Base-by-base conservation (phyloP, 2,888 invertebrate species). In the Tipula lateralis region DNA sequence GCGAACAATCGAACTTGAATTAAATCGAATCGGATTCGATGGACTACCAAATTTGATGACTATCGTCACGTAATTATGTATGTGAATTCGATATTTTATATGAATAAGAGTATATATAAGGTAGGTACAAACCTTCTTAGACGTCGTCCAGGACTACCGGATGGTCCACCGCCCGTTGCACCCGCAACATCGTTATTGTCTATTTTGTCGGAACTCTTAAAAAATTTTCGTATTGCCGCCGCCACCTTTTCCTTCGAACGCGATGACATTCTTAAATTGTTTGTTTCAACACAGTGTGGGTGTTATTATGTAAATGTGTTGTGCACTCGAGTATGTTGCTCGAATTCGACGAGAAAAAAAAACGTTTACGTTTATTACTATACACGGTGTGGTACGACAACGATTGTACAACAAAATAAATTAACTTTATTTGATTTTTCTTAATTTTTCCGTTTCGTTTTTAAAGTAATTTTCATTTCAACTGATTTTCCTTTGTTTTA, bases 231-330 rank as follows among this genome's bases (percentile, higher is more conserved):
- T 90, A 96, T 94, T 84, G 95, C 95, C 30, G 95, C 94, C 32
- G 95, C 94, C 86, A 96, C 94, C 91, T 95, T 95, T 88, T 96
- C 95, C 90, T 95, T 95, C 36, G 95, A 94, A 87, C 95, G 93
- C 87, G 95, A 94, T 88, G 94, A 93, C 95, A 95, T 95, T 87
- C 90, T 91, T 87, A 89, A n/a, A n/a, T n/a, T n/a, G n/a, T 86
- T 87, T 86, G 1, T n/a, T n/a, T n/a, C n/a, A n/a, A n/a, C n/a
- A n/a, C n/a, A n/a, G n/a, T n/a, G n/a, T n/a, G n/a, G n/a, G n/a
- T n/a, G n/a, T n/a, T n/a, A n/a, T n/a, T n/a, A n/a, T n/a, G n/a
- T n/a, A n/a, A n/a, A n/a, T n/a, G n/a, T n/a, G n/a, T n/a, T n/a
- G n/a, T 36, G 36, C 32, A 36, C 36, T 9, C 36, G 36, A 32